Base-by-base conservation (phyloP, 2,888 invertebrate genomes). In the Drosophila prostipennis region DNA sequence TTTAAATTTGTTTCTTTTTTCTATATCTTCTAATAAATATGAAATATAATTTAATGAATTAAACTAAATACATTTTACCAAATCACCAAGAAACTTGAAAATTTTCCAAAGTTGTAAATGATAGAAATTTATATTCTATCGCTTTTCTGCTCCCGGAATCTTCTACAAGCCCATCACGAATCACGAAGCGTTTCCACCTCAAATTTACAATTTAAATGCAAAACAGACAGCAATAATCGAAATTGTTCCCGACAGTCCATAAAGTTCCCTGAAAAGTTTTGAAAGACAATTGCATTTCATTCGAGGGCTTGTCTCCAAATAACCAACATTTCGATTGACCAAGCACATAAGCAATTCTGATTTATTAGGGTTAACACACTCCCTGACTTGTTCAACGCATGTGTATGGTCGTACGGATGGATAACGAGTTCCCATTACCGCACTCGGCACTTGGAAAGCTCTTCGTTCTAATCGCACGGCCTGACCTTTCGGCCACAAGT, bases 281-380 rank as follows among this genome's bases (percentile, higher is more conserved):
- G n/a, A 11, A 32, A 64, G 64, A 53, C 64, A 52, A 64, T 53
- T 65, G 65, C 65, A 65, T 46, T 53, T 53, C 16, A 29, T 46
- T 46, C 16, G 45, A 39, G 45, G 53, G 65, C 53, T 46, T 65
- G 65, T 65, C 53, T 40, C 23, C 45, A 11, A 37, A 11, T 49
- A 36, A 63, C 39, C 65, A 64, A 46, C 23, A 42, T 8, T 16
- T 32, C 23, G 26, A 46, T 16, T 42, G 29, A 29, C 45, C 2
- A 19, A 14, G 11, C 26, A 39, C 34, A 40, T 46, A 65, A 26
- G 40, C 19, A 26, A 29, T 40, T 34, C 65, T 65, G 65, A 53
- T 65, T 65, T 65, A 65, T 65, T 40, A 65, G 54, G 53, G 65
- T 65, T 46, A 54, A 40, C 48, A 63, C 34, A 14, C 61, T 48